These are phyloP conservation scores for Aplocera efformata DNA, from an alignment of 2,888 invertebrate genomes.

Conservation along the genomic window DNA sequence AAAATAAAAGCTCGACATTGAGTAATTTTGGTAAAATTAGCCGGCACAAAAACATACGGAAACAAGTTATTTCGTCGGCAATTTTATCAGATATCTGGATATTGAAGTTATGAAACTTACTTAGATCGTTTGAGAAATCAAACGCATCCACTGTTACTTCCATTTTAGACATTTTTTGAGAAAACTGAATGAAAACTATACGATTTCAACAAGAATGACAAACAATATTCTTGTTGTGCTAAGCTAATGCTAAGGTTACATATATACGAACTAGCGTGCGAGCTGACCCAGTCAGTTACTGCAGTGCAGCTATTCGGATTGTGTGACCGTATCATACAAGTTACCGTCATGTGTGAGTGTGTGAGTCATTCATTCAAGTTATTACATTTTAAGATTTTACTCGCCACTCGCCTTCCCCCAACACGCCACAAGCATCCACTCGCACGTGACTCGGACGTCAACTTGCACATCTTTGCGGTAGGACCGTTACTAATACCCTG, in stretches of 20 bases:
- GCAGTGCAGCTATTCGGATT: constrained; percentile 10
- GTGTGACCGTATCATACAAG: constrained; percentile 23
- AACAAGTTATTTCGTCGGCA: constrained; percentile 15
- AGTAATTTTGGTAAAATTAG: constrained; percentile 15
- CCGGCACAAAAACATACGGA: constrained; percentile 24
- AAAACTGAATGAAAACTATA: background rate
- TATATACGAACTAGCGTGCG: constrained; percentile 7
- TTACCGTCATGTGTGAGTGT: constrained; percentile 25
- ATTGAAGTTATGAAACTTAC: constrained; percentile 44
- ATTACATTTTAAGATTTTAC: constrained; percentile 16
- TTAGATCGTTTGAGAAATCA: constrained; percentile 68
- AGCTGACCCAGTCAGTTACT: constrained; percentile 6
- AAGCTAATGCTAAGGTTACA: constrained; percentile 7
- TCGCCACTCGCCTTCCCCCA: constrained; percentile 10
- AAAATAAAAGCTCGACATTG: constrained; percentile 33
- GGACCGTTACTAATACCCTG: constrained; percentile 14
- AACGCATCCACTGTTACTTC: constrained; percentile 61
- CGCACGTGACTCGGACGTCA: constrained; percentile 12
- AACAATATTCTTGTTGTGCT: too few relatives aligned
- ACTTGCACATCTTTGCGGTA: constrained; percentile 13
- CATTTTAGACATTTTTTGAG: constrained; percentile 67
- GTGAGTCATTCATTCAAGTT: constrained; percentile 22
- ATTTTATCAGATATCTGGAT: background rate
- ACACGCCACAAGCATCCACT: constrained; percentile 10
- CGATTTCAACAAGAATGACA: too few relatives aligned